phyloP scores from a whole-genome alignment of 2,113 vertebrate genomes.

The Colius striatus region DNA sequence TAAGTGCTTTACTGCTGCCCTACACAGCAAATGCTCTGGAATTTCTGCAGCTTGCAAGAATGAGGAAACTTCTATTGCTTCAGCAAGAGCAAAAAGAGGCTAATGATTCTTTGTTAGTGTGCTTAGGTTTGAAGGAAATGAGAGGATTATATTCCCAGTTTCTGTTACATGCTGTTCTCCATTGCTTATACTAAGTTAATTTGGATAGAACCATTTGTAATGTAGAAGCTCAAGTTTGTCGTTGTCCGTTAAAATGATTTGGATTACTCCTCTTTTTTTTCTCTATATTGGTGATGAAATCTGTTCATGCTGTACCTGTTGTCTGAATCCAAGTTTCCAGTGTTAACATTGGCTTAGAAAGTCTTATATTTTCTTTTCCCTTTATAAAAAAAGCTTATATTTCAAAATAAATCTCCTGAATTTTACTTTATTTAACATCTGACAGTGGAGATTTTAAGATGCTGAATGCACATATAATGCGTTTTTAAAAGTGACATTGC shows the following conservation, averaged over 20 bases:
- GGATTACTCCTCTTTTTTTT: not conserved
- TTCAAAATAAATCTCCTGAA: constrained; percentile 54
- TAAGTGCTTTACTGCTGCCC: not conserved
- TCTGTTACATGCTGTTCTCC: not conserved
- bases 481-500: constrained; percentile 61
- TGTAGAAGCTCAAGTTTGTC: not conserved
- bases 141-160: not conserved
- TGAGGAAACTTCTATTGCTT: not conserved
- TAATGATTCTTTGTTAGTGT: not conserved
- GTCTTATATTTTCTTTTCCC: constrained; percentile 46
- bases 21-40: not conserved
- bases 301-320: not conserved
- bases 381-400: constrained; percentile 40
- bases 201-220: not conserved
- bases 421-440: constrained; percentile 43
- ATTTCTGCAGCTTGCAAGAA: not conserved
- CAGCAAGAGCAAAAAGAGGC: not conserved
- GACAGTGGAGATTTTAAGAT: constrained; percentile 32
- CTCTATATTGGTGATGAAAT: not conserved
- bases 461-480: constrained; percentile 41
- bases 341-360: constrained; percentile 41
- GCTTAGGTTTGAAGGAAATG: not conserved
- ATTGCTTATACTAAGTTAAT: not conserved
- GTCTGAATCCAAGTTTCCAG: constrained; percentile 14
- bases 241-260: not conserved